Conservation (phyloP, 2,113 vertebrate species). For the Crypturellus undulatus region DNA sequence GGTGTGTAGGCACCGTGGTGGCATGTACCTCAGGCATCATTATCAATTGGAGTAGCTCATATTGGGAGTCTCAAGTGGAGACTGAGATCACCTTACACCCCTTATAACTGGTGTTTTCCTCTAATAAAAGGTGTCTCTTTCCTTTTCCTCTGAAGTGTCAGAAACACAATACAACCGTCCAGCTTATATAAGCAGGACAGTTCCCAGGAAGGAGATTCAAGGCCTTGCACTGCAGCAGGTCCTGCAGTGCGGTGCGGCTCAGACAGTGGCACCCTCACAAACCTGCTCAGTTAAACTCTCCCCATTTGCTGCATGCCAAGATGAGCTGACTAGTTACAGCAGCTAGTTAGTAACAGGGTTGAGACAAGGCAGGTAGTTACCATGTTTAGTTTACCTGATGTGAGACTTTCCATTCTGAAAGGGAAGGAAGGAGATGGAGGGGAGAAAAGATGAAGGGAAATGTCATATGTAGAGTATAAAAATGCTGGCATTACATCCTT, state of each 20-base stretch:
- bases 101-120: neutral
- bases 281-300: neutral
- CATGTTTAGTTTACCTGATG: neutral
- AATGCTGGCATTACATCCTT: neutral
- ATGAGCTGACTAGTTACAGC: neutral
- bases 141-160: neutral
- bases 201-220: neutral
- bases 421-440: neutral
- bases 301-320: neutral
- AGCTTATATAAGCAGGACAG: conserved; percentile 1
- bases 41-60: neutral
- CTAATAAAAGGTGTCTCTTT: neutral
- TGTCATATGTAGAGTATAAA: neutral
- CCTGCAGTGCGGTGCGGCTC: neutral
- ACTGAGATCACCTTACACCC: neutral
- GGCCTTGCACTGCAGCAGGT: conserved; percentile 40
- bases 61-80: neutral
- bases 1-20: rapidly evolving
- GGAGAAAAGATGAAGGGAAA: neutral
- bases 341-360: neutral
- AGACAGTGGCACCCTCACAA: conserved; percentile 35
- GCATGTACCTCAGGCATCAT: neutral
- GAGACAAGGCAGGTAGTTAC: neutral
- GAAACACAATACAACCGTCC: neutral
- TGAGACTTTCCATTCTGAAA: neutral